Base-by-base conservation (phyloP, 1,140 invertebrate species). In the Delia radicum region DNA sequence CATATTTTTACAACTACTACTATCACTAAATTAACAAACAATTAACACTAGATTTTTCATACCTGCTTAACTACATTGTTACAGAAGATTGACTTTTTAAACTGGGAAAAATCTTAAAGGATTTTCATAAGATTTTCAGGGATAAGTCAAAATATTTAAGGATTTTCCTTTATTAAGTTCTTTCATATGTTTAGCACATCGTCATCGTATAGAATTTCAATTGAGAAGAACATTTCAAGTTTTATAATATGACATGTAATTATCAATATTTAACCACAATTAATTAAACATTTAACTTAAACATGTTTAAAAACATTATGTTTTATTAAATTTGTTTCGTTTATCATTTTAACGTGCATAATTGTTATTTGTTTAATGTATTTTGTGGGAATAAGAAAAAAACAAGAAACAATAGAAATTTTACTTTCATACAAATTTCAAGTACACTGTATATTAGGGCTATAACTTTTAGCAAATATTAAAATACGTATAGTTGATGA, bases 331-430 rank as follows among this genome's bases (percentile, higher is more conserved):
- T 55, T 21, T 55, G n/a, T 55, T 55, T 21, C 18, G 18, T 55
- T 21, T 55, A 55, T 21, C n/a, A 55, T 24, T 55, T 55, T 55
- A 55, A 55, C 48, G 48, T 55, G 48, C 48, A 55, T 55, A 55
- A 55, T 55, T 55, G 48, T 55, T 21, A 3, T 42, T 42, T 42
- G 12, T 42, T 42, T 4, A 12, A 10, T 24, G 48, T 55, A 7
- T n/a, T 10, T 55, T 55, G 48, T 55, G 48, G 48, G 48, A 55
- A 55, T 21, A 55, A 24, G 48, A 31, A 67, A n/a, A n/a, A n/a
- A n/a, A n/a, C n/a, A n/a, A n/a, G n/a, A n/a, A 67, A 67, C 63
- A 67, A 67, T 67, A 31, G 63, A 67, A n/a, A 67, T 67, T 67
- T 67, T 67, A 33, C 28, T 67, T 67, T 67, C 63, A 67, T 67